These are phyloP conservation scores for Eupeodes luniger DNA, from an alignment of 2,888 invertebrate genomes.

Conservation along the genomic window DNA sequence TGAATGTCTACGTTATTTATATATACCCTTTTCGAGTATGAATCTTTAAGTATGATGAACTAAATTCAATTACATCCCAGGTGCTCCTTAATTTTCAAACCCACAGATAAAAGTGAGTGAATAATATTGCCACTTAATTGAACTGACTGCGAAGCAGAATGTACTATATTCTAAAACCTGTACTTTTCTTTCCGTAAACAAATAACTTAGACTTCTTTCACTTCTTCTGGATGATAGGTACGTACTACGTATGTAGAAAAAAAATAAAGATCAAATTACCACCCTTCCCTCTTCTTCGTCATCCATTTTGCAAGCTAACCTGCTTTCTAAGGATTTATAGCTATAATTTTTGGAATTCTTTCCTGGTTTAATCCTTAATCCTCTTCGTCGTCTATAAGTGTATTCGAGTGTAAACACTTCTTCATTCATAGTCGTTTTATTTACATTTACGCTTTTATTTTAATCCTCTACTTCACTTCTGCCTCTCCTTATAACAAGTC, in stretches of 20 bases:
- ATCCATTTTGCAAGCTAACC: not conserved
- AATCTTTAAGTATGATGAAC: no score
- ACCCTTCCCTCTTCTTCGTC: no score
- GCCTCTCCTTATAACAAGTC: conserved; percentile 2
- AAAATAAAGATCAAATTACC: not conserved
- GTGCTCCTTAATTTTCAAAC: no score
- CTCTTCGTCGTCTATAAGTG: not conserved
- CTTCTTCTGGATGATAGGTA: not conserved
- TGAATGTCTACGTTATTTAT: no score
- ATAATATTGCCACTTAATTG: no score
- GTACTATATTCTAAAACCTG: not conserved
- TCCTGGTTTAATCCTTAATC: not conserved
- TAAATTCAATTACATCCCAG: no score
- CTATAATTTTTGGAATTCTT: not conserved
- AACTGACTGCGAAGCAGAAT: no score
- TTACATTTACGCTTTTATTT: not conserved
- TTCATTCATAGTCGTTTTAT: not conserved
- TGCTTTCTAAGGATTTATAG: not conserved
- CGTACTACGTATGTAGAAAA: no score
- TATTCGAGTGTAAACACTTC: not conserved
- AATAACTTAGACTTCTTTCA: not conserved
- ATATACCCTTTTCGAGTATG: no score
- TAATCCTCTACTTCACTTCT: not conserved
- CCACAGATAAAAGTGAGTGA: no score
- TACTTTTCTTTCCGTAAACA: not conserved